A percentile compares a stretch with the other conserved stretches of the same genome.
Evolutionary conservation across 2,113 vertebrate species (phyloP).

Genomic region (Patagioenas fasciata): DNA sequence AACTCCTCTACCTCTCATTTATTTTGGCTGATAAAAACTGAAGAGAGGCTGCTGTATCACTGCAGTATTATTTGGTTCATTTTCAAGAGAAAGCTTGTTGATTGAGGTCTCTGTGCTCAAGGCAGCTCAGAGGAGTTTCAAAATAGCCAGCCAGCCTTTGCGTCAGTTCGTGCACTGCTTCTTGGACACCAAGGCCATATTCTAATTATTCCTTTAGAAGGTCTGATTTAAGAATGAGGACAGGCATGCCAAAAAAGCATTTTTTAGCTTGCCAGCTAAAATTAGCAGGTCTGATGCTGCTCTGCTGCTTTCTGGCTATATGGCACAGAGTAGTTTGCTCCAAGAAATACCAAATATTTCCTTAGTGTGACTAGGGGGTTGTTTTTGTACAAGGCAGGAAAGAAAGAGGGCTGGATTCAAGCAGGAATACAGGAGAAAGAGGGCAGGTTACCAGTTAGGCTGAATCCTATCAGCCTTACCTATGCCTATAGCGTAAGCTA

Average conservation of each 20-base stretch:
- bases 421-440: not conserved
- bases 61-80: not conserved
- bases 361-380: not conserved
- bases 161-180: not conserved
- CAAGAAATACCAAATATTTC: not conserved
- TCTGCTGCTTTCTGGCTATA: not conserved
- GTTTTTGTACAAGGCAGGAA: not conserved
- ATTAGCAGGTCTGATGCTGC: not conserved
- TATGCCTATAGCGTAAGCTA: not conserved
- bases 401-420: not conserved
- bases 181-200: not conserved
- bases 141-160: not conserved
- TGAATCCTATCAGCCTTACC: not conserved
- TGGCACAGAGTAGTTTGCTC: not conserved
- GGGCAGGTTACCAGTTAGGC: not conserved
- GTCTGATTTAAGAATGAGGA: not conserved
- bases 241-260: not conserved
- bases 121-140: not conserved
- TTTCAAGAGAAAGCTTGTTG: not conserved
- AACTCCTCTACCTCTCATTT: not conserved
- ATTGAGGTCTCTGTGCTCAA: not conserved
- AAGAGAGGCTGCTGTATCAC: not conserved
- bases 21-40: not conserved
- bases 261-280: not conserved
- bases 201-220: not conserved